Evolutionary conservation across 1,140 invertebrate species (phyloP).

Genomic region (Oreohelix idahoensis): DNA sequence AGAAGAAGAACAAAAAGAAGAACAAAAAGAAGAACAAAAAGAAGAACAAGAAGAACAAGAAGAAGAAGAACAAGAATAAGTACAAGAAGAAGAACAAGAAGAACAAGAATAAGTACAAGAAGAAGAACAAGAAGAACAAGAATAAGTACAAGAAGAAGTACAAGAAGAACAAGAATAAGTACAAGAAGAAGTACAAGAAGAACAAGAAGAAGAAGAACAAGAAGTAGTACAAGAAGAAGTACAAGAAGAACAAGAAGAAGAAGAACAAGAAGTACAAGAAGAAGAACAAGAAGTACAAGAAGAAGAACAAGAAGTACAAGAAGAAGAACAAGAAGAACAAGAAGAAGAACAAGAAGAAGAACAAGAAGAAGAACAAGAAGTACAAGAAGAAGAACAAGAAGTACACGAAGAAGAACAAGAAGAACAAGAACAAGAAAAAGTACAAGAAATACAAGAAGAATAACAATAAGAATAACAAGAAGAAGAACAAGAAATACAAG

Average conservation of each 20-base stretch:
- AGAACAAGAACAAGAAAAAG: neutral
- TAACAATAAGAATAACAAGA: neutral
- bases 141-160: too few species aligned
- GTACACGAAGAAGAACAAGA: too few species aligned
- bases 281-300: neutral
- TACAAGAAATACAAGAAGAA: neutral
- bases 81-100: too few species aligned
- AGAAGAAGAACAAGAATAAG: too few species aligned
- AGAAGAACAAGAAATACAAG: neutral
- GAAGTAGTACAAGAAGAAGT: neutral
- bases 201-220: conserved; percentile 8
- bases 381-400: too few species aligned
- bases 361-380: neutral
- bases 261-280: conserved; percentile 12
- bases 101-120: too few species aligned
- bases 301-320: neutral
- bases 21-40: too few species aligned
- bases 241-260: neutral
- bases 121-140: too few species aligned
- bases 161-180: too few species aligned
- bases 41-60: too few species aligned
- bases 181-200: too few species aligned
- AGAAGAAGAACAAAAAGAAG: too few species aligned
- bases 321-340: neutral
- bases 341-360: neutral